Conservation (phyloP, 2,888 invertebrate species). For the Deladenus siricidicola region DNA sequence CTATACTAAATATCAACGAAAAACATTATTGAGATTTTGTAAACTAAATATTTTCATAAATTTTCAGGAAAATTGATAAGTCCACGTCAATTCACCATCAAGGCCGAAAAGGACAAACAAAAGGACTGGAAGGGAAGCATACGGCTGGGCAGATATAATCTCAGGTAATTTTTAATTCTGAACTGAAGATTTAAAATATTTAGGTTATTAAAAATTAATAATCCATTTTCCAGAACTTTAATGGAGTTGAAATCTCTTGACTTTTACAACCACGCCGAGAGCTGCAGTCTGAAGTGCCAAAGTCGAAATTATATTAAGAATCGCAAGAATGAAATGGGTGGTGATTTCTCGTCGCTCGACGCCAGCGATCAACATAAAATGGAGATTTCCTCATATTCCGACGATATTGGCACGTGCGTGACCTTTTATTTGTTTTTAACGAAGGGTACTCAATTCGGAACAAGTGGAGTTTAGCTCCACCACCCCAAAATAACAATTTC, state of each 20-base stretch:
- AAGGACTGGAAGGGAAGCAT: conserved; percentile 58
- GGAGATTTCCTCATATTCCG: background rate
- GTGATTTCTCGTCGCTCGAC: background rate
- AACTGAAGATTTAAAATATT: background rate
- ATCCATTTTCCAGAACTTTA: conserved; percentile 48
- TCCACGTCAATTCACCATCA: conserved; percentile 55
- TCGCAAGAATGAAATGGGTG: conserved; percentile 23
- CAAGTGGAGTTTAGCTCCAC: too few species aligned
- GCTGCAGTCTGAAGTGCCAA: conserved; percentile 56
- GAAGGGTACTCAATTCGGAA: too few species aligned
- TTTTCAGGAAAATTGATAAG: conserved; percentile 52
- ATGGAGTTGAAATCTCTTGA: conserved; percentile 55
- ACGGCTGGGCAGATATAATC: conserved; percentile 52
- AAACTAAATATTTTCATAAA: conserved; percentile 5
- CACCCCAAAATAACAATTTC: too few species aligned
- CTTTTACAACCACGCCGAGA: conserved; percentile 55
- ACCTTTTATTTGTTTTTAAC: background rate
- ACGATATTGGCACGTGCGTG: background rate
- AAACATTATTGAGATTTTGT: conserved; percentile 1
- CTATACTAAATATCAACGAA: conserved; percentile 9
- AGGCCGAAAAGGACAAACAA: conserved; percentile 56
- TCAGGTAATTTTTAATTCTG: conserved; percentile 32
- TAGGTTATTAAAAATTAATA: background rate
- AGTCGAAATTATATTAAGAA: conserved; percentile 40
- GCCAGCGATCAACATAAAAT: background rate